A percentile compares a stretch with the other conserved stretches of the same genome.
These are phyloP conservation scores for Sepioteuthis lessoniana DNA, from an alignment of 2,888 invertebrate genomes.

Conservation along the genomic window DNA sequence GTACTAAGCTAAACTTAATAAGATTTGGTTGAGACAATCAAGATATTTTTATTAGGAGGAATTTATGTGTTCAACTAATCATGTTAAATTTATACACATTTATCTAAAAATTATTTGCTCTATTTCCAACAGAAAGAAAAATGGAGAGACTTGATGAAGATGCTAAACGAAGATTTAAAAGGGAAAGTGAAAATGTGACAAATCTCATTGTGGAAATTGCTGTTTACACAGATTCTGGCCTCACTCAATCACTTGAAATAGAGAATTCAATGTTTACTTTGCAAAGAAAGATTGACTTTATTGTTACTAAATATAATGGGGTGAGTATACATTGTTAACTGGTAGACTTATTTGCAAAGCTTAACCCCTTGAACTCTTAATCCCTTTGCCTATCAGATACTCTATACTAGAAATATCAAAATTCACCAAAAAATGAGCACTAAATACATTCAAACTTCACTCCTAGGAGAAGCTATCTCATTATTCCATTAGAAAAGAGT, in stretches of 20 bases:
- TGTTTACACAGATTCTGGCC: background rate
- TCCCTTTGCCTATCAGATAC: no score
- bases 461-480: no score
- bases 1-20: no score
- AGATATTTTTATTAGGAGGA: no score
- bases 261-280: background rate
- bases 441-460: no score
- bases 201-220: slow-evolving; percentile 41
- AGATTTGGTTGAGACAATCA: no score
- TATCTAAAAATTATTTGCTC: background rate
- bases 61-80: no score
- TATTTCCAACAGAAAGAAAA: background rate
- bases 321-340: background rate
- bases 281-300: slow-evolving; percentile 40
- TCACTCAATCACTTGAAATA: background rate
- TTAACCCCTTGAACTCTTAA: background rate
- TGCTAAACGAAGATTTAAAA: background rate
- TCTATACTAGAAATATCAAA: no score
- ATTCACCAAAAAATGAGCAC: no score
- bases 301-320: background rate
- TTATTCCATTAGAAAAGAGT: no score
- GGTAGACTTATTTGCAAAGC: background rate
- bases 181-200: background rate
- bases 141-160: background rate
- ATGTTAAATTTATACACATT: no score